Base-by-base conservation (phyloP, 2,888 invertebrate genomes). In the Pantelozetes paolii region DNA sequence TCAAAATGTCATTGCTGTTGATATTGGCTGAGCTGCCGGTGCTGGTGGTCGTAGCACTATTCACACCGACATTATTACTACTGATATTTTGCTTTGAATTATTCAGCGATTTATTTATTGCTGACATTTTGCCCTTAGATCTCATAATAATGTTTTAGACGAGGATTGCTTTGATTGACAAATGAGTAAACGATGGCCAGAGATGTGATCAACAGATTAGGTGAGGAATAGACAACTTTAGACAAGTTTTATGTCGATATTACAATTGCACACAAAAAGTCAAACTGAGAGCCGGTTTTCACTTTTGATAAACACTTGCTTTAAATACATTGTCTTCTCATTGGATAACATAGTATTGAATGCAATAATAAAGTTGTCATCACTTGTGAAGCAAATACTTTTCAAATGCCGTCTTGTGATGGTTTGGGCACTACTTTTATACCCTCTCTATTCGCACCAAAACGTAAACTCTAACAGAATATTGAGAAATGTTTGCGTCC, bases 61-160 rank as follows among this genome's bases (percentile, higher is more conserved):
- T 69, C 13, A 45, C 69, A 69, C 42, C 42, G 42, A 42, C 36
- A 26, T 23, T 45, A 69, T 45, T 69, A 45, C 69, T 42, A 42
- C 42, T 42, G 36, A 64, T 64, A 69, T 42, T 69, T 42, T 45
- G 69, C 42, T 69, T 69, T 69, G 69, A 69, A 45, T 69, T 69
- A 69, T 69, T 69, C 69, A 69, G 69, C 45, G 69, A 20, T 69
- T 69, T 69, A 69, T 69, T 69, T 40, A 69, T 69, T 69, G 69
- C 69, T 69, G 69, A 69, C 69, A 69, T 69, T 42, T 69, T 69
- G 42, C 69, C 40, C 42, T 45, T 69, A n/a, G 69, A 69, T 69
- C 69, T 69, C 69, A 69, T 69, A 69, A 69, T 69, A 69, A 42
- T 36, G 3, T 32, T n/a, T 20, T 62, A 54, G 54, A 20, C 15